phyloP scores from a whole-genome alignment of 2,888 invertebrate genomes.

The Amorpha juglandis region DNA sequence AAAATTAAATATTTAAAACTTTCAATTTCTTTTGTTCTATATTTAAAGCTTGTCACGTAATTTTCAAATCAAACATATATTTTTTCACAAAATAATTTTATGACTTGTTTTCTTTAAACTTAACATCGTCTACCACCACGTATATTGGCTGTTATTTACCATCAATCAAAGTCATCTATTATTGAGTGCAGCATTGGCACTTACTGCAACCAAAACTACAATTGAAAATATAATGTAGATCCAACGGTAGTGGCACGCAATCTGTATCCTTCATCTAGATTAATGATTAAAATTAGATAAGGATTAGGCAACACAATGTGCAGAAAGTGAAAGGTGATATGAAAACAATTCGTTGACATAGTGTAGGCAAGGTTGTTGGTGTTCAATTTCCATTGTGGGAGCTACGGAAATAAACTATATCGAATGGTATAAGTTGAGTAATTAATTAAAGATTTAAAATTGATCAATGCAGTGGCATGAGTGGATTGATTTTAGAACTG shows the following conservation, averaged over 20 bases:
- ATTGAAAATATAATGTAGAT: not conserved
- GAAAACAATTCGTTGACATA: conserved; percentile 52
- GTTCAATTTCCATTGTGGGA: conserved; percentile 8
- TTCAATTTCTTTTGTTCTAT: too few relatives aligned
- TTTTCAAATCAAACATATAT: not conserved
- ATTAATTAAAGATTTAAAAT: not conserved
- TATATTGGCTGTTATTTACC: too few relatives aligned
- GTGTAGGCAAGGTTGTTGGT: conserved; percentile 31
- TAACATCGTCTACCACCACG: not conserved
- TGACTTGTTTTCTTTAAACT: not conserved
- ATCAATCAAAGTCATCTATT: too few relatives aligned
- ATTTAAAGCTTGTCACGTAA: too few relatives aligned
- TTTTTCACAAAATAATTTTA: not conserved
- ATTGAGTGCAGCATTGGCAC: too few relatives aligned
- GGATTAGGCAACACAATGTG: conserved; percentile 54
- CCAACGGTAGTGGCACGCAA: conserved; percentile 37
- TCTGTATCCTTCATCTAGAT: conserved; percentile 53
- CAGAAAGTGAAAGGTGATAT: conserved; percentile 65
- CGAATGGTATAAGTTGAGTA: not conserved
- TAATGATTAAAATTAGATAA: conserved; percentile 66
- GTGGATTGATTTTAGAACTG: not conserved
- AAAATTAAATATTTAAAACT: too few relatives aligned
- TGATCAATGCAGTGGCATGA: not conserved
- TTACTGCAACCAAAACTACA: not conserved
- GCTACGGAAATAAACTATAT: conserved; percentile 5